These are phyloP conservation scores for Troides helena DNA, from an alignment of 2,888 invertebrate species.

Conservation along the genomic window DNA sequence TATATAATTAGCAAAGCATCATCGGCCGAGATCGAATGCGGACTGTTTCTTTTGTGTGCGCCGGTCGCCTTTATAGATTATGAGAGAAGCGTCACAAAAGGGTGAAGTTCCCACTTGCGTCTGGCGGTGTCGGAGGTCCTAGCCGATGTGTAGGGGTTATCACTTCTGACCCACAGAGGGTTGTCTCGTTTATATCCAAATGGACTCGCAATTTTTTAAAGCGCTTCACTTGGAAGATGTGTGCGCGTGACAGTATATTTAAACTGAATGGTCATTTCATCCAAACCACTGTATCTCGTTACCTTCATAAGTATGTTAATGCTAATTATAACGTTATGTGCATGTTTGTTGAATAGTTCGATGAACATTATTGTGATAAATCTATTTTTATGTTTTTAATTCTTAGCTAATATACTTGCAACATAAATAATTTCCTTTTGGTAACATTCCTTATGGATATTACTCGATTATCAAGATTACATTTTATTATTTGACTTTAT, in stretches of 20 bases:
- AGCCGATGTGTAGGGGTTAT: constrained; percentile 61
- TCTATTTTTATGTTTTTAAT: background rate
- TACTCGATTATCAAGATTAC: too few relatives aligned
- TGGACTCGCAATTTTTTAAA: constrained; percentile 47
- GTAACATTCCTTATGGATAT: too few relatives aligned
- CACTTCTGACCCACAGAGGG: constrained; percentile 56
- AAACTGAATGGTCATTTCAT: constrained; percentile 21
- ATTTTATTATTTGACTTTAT: too few relatives aligned
- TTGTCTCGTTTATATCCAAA: constrained; percentile 49
- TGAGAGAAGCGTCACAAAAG: constrained; percentile 61
- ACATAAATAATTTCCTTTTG: too few relatives aligned
- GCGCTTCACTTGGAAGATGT: constrained; percentile 31
- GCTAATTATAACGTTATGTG: constrained; percentile 2
- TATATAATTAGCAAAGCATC: constrained; percentile 59
- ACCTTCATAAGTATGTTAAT: constrained; percentile 15
- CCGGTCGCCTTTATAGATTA: constrained; percentile 73
- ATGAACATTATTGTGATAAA: background rate
- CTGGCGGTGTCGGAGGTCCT: constrained; percentile 59
- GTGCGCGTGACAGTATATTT: constrained; percentile 12
- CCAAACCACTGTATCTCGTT: constrained; percentile 10
- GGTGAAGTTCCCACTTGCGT: constrained; percentile 61
- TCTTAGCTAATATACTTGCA: too few relatives aligned
- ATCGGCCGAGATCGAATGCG: constrained; percentile 66
- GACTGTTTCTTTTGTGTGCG: constrained; percentile 70
- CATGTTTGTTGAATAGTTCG: background rate